Evolutionary conservation across 2,888 invertebrate genomes (phyloP).

Genomic region (Yponomeuta sedellus): DNA sequence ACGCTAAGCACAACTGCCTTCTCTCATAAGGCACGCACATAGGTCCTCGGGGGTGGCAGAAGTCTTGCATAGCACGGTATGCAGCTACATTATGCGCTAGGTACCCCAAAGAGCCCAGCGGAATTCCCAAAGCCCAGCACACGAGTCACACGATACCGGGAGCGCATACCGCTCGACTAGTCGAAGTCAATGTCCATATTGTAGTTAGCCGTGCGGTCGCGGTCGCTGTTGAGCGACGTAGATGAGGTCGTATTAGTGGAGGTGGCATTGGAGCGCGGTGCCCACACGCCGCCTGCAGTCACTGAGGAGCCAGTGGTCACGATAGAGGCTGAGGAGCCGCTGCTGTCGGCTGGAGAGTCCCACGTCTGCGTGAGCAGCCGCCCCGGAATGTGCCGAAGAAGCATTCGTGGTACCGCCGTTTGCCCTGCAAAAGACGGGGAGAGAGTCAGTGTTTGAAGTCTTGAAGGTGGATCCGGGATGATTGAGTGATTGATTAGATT

Average conservation of each 20-base stretch:
- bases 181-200: slow-evolving; percentile 72
- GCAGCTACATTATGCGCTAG: no score
- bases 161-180: slow-evolving; percentile 29
- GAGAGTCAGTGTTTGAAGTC: background rate
- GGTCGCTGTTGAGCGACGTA: slow-evolving; percentile 28
- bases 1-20: no score
- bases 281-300: slow-evolving; percentile 35
- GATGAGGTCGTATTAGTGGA: slow-evolving; percentile 30
- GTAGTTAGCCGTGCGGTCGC: slow-evolving; percentile 41
- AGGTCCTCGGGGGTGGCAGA: no score
- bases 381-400: slow-evolving; percentile 38
- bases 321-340: slow-evolving; percentile 26
- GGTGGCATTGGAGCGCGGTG: slow-evolving; percentile 37
- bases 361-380: slow-evolving; percentile 26
- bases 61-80: no score
- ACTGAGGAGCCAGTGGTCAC: slow-evolving; percentile 30
- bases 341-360: slow-evolving; percentile 23
- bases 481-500: no score
- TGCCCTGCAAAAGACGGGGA: background rate
- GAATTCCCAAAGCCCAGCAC: background rate
- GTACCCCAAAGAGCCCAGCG: background rate
- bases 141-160: background rate
- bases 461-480: background rate
- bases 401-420: slow-evolving; percentile 29
- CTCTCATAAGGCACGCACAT: no score